phyloP scores from a whole-genome alignment of 1,140 invertebrate genomes.

The Eupristina koningsbergeri region DNA sequence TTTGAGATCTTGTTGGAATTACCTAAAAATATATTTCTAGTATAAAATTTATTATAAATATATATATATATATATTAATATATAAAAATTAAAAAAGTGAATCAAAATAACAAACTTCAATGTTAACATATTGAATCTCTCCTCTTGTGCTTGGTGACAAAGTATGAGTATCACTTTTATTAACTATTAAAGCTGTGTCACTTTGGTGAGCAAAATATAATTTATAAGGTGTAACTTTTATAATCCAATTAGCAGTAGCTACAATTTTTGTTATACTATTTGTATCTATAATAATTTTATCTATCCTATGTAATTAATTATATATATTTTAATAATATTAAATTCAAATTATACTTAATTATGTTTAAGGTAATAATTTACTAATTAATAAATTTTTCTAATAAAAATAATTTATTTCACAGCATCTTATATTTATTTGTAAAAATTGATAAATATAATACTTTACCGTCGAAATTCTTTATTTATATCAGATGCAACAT shows the following conservation, averaged over 20 bases:
- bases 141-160: constrained; percentile 78
- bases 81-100: neutral
- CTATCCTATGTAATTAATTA: constrained; percentile 74
- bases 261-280: constrained; percentile 82
- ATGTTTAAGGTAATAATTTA: neutral
- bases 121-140: constrained; percentile 85
- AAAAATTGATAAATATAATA: neutral
- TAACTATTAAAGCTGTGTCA: constrained; percentile 83
- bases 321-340: constrained; percentile 26
- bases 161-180: constrained; percentile 83
- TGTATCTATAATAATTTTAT: constrained; percentile 83
- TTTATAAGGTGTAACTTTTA: constrained; percentile 86
- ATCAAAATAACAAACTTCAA: constrained; percentile 72
- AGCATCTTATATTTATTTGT: neutral
- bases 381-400: neutral
- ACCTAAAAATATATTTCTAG: constrained; percentile 74
- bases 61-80: neutral
- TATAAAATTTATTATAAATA: constrained; percentile 21
- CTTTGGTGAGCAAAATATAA: constrained; percentile 84
- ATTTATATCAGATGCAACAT: constrained; percentile 83
- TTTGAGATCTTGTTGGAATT: constrained; percentile 75
- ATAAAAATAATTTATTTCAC: neutral
- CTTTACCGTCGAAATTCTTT: constrained; percentile 82
- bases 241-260: constrained; percentile 91
- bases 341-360: neutral